Base-by-base conservation (phyloP, 2,888 invertebrate species). In the Ectemnius lituratus region DNA sequence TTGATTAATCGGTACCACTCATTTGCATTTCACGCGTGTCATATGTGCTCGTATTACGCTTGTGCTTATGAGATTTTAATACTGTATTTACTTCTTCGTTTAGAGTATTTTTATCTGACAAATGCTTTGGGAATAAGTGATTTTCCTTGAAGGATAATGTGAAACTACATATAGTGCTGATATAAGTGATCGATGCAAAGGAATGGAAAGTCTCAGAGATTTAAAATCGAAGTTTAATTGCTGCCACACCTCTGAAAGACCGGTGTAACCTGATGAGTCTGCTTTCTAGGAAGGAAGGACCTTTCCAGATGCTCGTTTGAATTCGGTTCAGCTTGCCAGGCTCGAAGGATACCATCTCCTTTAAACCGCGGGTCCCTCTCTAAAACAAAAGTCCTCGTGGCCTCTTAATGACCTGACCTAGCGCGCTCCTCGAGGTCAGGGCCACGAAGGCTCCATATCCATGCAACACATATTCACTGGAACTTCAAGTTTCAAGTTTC, bases 251-350 rank as follows among this genome's bases (percentile, higher is more conserved):
- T 63, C 70, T 75, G 78, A 83, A 79, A 78, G 72, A 67, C 82
- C 70, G 75, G 67, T 80, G 81, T 81, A 85, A 85, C 78, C 79
- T 79, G 85, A 85, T 84, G 80, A 77, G 80, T 62, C 68, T 72
- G 76, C 76, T 84, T 85, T 84, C 73, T 72, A 66, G 77, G 79
- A 84, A 80, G 81, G 77, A 76, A 84, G 78, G 65, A 80, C 75
- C 73, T 73, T 81, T 75, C 68, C 75, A 77, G 78, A 79, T 63
- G 78, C 75, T 66, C 79, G 76, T 84, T 84, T 82, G 78, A 84
- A 84, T 84, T 81, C 78, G 78, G 75, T 76, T 81, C 78, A 79
- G 81, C 83, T 79, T 83, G 72, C 72, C 71, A 13, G 70, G 8
- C 67, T 62, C 63, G 82, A 77, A 82, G 82, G 82, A 82, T 80